Percentiles rank a stretch among this genome's conserved stretches.
phyloP scores from a whole-genome alignment of 1,140 invertebrate genomes.

The Bursaphelenchus mucronatus region DNA sequence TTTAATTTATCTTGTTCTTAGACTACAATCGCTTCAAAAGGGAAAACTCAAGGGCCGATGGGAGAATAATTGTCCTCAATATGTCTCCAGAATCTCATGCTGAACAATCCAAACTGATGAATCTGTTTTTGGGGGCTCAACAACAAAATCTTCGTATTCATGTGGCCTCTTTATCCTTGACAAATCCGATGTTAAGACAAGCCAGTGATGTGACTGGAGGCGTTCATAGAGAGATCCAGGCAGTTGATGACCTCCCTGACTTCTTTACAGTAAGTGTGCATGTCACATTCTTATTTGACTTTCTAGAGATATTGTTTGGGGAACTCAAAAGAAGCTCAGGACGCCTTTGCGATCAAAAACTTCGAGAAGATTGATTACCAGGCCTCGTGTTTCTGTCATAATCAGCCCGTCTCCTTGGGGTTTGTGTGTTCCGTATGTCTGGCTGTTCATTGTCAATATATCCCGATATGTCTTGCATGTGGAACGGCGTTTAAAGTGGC shows the following conservation, averaged over 20 bases:
- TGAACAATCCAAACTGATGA: constrained; percentile 18
- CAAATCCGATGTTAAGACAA: constrained; percentile 16
- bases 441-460: constrained; percentile 17
- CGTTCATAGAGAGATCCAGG: constrained; percentile 9
- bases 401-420: constrained; percentile 7
- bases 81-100: constrained; percentile 10
- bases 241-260: background rate
- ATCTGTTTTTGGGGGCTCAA: constrained; percentile 16
- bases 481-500: background rate
- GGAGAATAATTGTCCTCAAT: constrained; percentile 11
- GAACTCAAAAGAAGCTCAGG: constrained; percentile 13
- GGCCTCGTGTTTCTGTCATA: constrained; percentile 15
- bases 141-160: constrained; percentile 13
- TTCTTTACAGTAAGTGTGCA: constrained; percentile 16
- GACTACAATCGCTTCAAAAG: constrained; percentile 9
- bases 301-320: constrained; percentile 14
- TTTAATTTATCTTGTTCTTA: constrained; percentile 12
- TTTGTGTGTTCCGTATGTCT: constrained; percentile 19
- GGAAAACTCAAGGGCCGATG: background rate
- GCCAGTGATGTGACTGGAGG: constrained; percentile 15
- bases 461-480: constrained; percentile 9
- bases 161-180: constrained; percentile 12
- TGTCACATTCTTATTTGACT: constrained; percentile 4
- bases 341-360: constrained; percentile 8
- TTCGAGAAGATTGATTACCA: constrained; percentile 18